Base-by-base conservation (phyloP, 2,113 vertebrate species). In the Callopanchax toddi region DNA sequence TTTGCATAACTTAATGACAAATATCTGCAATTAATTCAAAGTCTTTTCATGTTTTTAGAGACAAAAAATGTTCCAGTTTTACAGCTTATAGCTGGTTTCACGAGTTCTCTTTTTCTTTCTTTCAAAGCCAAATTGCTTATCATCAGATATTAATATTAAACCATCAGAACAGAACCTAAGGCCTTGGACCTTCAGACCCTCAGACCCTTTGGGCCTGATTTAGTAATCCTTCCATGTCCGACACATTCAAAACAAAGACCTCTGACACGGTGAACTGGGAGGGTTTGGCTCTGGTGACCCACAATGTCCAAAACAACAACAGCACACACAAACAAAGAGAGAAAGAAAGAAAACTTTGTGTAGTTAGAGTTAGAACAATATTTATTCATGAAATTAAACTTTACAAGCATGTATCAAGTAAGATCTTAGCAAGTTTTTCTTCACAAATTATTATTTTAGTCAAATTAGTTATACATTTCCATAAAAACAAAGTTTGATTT, bases 301-400 rank as follows among this genome's bases (percentile, higher is more conserved):
- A 22, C 26, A 36, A 54, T 10, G n/a, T 61, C 18, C 32, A 57
- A 21, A 51, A 22, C 18, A 58, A 50, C 5, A 23, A 22, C 48
- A 10, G 37, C 36, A 1, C 9, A 62, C 23, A 17, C 0, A 51
- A 78, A 67, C 74, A 51, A 0, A 44, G 42, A 39, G 44, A 71
- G 46, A 1, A 7, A 6, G 29, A 32, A 32, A 32, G 6, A 32
- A 29, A 29, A 7, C 7, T 7, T 29, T 4, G n/a, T n/a, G n/a
- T n/a, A n/a, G n/a, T n/a, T n/a, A n/a, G n/a, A n/a, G n/a, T n/a
- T n/a, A n/a, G n/a, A n/a, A n/a, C n/a, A n/a, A n/a, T n/a, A n/a
- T n/a, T n/a, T n/a, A n/a, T n/a, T n/a, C n/a, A n/a, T n/a, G n/a
- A n/a, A n/a, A n/a, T n/a, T n/a, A n/a, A n/a, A n/a, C n/a, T n/a